phyloP scores from a whole-genome alignment of 2,888 invertebrate genomes.

The Lamproptera curius region DNA sequence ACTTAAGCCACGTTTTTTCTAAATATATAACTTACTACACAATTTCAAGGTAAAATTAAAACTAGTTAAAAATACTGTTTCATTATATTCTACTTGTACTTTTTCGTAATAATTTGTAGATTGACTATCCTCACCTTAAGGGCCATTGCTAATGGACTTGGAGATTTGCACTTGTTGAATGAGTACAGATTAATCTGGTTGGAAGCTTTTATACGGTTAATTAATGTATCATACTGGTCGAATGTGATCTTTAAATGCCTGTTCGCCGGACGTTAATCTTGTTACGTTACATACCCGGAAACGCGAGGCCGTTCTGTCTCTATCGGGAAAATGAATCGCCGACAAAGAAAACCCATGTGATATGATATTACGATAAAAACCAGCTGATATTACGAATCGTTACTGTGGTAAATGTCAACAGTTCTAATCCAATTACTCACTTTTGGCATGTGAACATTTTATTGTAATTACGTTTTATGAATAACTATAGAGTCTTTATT shows the following conservation, averaged over 20 bases:
- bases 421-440: background rate
- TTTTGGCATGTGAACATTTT: background rate
- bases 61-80: background rate
- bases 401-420: background rate
- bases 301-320: constrained; percentile 39
- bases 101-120: constrained; percentile 33
- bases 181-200: constrained; percentile 46
- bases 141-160: constrained; percentile 63
- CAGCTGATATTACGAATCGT: background rate
- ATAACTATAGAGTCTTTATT: no score
- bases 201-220: constrained; percentile 62
- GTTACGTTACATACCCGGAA: constrained; percentile 40
- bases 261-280: constrained; percentile 30
- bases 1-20: no score
- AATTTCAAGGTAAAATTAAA: no score
- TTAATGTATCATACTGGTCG: constrained; percentile 47
- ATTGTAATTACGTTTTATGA: no score
- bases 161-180: constrained; percentile 57
- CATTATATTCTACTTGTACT: constrained; percentile 13
- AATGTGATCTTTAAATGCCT: constrained; percentile 59
- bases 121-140: constrained; percentile 57
- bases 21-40: no score
- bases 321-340: constrained; percentile 26
- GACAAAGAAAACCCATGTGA: constrained; percentile 30
- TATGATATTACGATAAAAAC: no score